Evolutionary conservation across 2,113 vertebrate species (phyloP).

Genomic region (Petrocephalus zakoni): DNA sequence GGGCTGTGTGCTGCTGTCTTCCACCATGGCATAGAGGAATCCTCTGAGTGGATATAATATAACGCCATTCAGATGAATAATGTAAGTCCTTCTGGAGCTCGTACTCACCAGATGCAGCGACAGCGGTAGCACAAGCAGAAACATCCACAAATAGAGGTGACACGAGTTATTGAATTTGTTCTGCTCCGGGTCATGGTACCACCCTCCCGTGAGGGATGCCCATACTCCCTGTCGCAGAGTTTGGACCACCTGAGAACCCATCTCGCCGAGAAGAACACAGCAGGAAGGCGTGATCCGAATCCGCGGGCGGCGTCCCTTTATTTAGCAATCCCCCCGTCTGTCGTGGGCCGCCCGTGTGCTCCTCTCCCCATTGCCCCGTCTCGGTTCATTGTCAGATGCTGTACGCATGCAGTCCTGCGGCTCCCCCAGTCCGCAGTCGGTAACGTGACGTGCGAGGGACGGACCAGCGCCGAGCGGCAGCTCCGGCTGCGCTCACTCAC

Average conservation of each 20-base stretch:
- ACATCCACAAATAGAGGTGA: conserved; percentile 93
- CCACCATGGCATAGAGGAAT: not conserved
- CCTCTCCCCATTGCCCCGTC: not conserved
- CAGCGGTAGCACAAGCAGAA: conserved; percentile 82
- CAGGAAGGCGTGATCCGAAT: not conserved
- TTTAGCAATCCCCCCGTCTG: not conserved
- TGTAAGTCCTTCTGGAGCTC: not conserved
- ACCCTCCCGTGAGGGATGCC: conserved; percentile 90
- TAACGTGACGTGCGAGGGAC: not conserved
- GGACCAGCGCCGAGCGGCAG: not conserved
- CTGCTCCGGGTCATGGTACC: conserved; percentile 94
- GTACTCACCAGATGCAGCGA: conserved; percentile 87
- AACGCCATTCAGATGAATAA: not conserved
- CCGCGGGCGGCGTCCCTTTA: not conserved
- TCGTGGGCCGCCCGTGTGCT: not conserved
- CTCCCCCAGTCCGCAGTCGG: not conserved
- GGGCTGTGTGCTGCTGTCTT: not conserved
- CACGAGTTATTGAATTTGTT: conserved; percentile 92
- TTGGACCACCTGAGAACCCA: conserved; percentile 82
- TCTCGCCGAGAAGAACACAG: conserved; percentile 41
- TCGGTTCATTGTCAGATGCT: not conserved
- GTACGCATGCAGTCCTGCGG: conserved; percentile 24
- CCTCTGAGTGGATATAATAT: not conserved
- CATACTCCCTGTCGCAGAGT: conserved; percentile 88
- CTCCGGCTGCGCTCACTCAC: not conserved